phyloP scores from a whole-genome alignment of 2,113 vertebrate species.

The Psilopsiagon aurifrons region DNA sequence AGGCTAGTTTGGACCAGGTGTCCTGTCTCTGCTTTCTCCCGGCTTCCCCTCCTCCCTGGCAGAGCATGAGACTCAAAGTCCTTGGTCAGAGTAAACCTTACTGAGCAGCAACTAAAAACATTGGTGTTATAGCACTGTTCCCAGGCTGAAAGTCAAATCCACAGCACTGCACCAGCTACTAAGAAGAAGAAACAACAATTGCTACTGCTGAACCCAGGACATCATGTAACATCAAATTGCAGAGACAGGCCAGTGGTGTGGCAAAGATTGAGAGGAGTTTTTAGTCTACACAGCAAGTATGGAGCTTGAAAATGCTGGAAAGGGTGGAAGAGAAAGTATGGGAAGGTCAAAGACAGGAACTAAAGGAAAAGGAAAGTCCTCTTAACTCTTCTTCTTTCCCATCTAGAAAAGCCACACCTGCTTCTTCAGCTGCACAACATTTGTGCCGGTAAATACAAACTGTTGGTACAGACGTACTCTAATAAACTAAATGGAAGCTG shows the following conservation, averaged over 20 bases:
- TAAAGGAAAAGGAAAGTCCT: background rate
- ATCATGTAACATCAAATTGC: background rate
- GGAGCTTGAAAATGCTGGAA: background rate
- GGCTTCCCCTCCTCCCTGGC: no score
- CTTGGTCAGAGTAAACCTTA: no score
- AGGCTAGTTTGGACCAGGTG: no score
- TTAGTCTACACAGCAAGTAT: background rate
- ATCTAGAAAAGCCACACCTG: background rate
- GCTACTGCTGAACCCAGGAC: no score
- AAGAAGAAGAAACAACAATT: no score
- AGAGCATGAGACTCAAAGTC: no score
- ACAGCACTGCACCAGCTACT: no score
- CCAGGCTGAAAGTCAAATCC: no score
- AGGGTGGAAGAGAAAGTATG: background rate
- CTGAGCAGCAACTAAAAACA: no score
- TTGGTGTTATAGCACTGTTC: no score
- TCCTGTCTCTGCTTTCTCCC: no score
- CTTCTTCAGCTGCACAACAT: background rate
- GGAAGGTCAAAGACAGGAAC: background rate
- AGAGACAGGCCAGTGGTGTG: background rate
- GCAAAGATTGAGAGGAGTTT: background rate
- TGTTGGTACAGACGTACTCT: background rate
- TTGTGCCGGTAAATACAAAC: background rate
- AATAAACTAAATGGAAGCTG: background rate
- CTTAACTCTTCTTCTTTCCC: background rate